Conservation (phyloP, 2,113 vertebrate genomes). For the Sander lucioperca region DNA sequence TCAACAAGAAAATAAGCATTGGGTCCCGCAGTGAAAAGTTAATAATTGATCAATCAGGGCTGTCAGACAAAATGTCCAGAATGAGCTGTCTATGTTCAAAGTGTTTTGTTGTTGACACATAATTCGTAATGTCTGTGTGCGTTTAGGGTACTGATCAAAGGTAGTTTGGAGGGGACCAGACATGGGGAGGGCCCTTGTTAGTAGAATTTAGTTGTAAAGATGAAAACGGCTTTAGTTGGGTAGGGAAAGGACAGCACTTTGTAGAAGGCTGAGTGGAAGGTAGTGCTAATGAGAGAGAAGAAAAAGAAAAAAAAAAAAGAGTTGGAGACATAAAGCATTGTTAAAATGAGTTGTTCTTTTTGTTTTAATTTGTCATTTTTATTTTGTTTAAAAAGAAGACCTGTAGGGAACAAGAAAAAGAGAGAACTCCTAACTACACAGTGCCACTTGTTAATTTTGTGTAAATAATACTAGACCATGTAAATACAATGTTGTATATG, state of each 20-base stretch:
- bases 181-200: conserved; percentile 20
- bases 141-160: conserved; percentile 62
- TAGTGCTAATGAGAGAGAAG: conserved; percentile 72
- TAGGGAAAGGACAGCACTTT: conserved; percentile 81
- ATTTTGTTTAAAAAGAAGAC: conserved; percentile 72
- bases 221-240: conserved; percentile 62
- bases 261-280: conserved; percentile 72
- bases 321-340: conserved; percentile 66
- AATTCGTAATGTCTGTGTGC: conserved; percentile 59
- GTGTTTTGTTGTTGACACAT: conserved; percentile 53
- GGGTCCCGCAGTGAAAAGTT: conserved; percentile 15
- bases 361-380: conserved; percentile 77
- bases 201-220: conserved; percentile 76
- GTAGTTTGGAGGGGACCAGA: conserved; percentile 42
- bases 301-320: conserved; percentile 1
- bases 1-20: conserved; percentile 1
- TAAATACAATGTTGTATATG: conserved; percentile 89
- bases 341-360: conserved; percentile 56
- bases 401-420: conserved; percentile 69
- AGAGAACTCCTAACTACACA: conserved; percentile 79
- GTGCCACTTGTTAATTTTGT: conserved; percentile 87
- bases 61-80: conserved; percentile 56
- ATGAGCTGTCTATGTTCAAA: conserved; percentile 53
- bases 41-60: conserved; percentile 46
- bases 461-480: conserved; percentile 86